phyloP scores from a whole-genome alignment of 1,140 invertebrate genomes.

The Tribolium castaneum region DNA sequence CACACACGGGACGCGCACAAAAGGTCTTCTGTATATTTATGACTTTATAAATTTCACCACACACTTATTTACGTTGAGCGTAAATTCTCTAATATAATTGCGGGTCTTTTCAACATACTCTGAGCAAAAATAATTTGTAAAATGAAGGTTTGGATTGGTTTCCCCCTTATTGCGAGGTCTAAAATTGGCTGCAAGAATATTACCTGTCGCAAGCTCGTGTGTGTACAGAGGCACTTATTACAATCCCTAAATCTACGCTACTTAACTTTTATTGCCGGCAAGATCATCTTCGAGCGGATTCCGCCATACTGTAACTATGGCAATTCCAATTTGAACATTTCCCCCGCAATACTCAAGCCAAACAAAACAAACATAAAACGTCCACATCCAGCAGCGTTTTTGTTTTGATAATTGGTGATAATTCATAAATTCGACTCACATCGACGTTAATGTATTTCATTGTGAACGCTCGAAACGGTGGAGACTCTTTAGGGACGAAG shows the following conservation, averaged over 20 bases:
- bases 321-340: constrained; percentile 20
- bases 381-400: not conserved
- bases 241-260: constrained; percentile 32
- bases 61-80: not conserved
- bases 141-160: not conserved
- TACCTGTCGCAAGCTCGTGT: constrained; percentile 15
- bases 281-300: constrained; percentile 25
- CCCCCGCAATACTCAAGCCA: constrained; percentile 14
- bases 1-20: not conserved
- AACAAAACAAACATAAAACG: constrained; percentile 25
- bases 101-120: not conserved
- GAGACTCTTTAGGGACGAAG: constrained; percentile 76
- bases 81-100: not conserved
- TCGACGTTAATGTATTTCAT: constrained; percentile 77
- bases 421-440: constrained; percentile 70
- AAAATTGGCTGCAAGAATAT: not conserved
- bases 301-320: constrained; percentile 19
- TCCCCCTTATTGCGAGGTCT: not conserved
- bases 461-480: constrained; percentile 75
- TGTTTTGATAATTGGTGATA: constrained; percentile 40
- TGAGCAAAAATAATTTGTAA: too few species aligned
- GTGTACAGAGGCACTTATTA: constrained; percentile 29
- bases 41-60: not conserved
- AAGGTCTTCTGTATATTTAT: not conserved
- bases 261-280: constrained; percentile 30